Percentiles rank a stretch among this genome's conserved stretches.
These are phyloP conservation scores for Agriopis marginaria DNA, from an alignment of 2,888 invertebrate genomes.

Conservation along the genomic window DNA sequence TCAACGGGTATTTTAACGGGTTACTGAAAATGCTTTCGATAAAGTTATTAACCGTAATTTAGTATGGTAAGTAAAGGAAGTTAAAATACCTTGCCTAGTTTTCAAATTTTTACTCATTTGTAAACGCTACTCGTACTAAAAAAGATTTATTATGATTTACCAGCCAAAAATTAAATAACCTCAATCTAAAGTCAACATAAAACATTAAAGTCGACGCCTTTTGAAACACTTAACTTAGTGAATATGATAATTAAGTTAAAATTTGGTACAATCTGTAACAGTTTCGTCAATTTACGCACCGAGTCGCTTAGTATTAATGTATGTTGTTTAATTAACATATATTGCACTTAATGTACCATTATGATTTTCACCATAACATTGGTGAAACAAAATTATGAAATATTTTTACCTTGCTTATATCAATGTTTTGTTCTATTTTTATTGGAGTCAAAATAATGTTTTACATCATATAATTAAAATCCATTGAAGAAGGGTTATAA, in stretches of 20 bases:
- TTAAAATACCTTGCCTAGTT: too few species aligned
- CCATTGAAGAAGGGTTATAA: too few species aligned
- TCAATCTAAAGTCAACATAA: slow-evolving; percentile 21
- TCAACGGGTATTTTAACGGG: too few species aligned
- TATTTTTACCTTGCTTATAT: neutral
- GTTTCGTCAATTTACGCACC: slow-evolving; percentile 35
- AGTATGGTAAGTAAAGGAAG: too few species aligned
- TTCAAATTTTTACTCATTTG: neutral
- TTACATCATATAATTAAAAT: too few species aligned
- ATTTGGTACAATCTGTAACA: slow-evolving; percentile 30
- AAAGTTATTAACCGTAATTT: too few species aligned
- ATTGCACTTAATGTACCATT: slow-evolving; percentile 20
- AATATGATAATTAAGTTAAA: slow-evolving; percentile 31
- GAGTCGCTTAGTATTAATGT: slow-evolving; percentile 19
- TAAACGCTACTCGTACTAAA: neutral
- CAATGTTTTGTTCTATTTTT: too few species aligned
- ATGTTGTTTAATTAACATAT: slow-evolving; percentile 23
- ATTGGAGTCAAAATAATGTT: too few species aligned
- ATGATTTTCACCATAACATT: slow-evolving; percentile 17
- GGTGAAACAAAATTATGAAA: neutral
- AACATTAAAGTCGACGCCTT: slow-evolving; percentile 17
- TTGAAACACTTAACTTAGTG: slow-evolving; percentile 24
- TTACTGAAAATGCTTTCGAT: too few species aligned
- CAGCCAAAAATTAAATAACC: slow-evolving; percentile 1
- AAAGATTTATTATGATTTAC: neutral